Conservation (phyloP, 1,140 invertebrate genomes). For the Hirudo medicinalis region DNA sequence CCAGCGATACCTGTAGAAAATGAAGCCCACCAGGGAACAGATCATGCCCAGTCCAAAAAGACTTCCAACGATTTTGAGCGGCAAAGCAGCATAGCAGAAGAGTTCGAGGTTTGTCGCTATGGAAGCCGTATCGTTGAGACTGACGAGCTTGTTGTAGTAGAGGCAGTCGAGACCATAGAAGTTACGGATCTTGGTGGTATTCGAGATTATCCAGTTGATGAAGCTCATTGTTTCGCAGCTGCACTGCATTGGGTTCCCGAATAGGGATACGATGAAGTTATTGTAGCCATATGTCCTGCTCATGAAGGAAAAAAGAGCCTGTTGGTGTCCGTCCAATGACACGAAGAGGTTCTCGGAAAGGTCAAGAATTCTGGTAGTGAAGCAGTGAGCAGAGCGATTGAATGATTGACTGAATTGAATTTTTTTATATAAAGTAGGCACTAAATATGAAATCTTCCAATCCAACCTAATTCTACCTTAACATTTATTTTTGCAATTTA, state of each 20-base stretch:
- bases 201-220: not conserved
- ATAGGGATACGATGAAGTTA: not conserved
- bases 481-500: no score
- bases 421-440: no score
- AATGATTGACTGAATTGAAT: no score
- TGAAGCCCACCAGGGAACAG: not conserved
- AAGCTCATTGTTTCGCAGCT: constrained; percentile 6
- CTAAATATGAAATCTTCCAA: no score
- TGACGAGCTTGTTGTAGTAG: not conserved
- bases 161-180: not conserved
- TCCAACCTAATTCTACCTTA: no score
- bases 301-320: not conserved
- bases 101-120: not conserved
- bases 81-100: not conserved
- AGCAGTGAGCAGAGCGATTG: no score
- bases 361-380: not conserved
- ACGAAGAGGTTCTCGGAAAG: constrained; percentile 1
- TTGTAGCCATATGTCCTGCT: not conserved
- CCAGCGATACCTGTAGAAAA: constrained; percentile 7
- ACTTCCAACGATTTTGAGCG: not conserved
- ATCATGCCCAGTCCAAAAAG: not conserved
- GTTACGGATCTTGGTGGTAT: not conserved
- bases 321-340: not conserved
- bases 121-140: not conserved
- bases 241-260: not conserved